Evolutionary conservation across 2,888 invertebrate genomes (phyloP).

Genomic region (Hetaerina titia): DNA sequence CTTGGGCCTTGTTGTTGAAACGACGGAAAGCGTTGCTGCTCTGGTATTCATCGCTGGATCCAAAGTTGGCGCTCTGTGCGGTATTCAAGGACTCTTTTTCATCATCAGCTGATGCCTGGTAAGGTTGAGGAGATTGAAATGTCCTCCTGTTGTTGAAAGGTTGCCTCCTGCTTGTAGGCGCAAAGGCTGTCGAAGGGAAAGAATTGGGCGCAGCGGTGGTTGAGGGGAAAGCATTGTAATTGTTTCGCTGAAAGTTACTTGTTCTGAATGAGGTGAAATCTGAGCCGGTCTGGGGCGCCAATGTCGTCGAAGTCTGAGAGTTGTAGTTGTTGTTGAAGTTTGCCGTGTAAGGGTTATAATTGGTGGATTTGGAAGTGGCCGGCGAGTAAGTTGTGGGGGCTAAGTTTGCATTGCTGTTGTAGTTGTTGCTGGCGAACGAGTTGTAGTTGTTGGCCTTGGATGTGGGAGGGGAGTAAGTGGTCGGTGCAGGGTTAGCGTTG

Average conservation of each 20-base stretch:
- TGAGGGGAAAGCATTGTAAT: conserved; percentile 14
- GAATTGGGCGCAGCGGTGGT: conserved; percentile 27
- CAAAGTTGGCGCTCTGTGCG: conserved; percentile 56
- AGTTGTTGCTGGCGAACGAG: conserved; percentile 24
- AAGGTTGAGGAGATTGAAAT: conserved; percentile 46
- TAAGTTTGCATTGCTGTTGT: conserved; percentile 12
- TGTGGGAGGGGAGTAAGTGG: conserved; percentile 43
- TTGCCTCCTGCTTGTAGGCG: conserved; percentile 51
- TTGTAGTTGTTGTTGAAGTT: conserved; percentile 61
- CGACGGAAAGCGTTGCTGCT: conserved; percentile 49
- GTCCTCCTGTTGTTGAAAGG: conserved; percentile 47
- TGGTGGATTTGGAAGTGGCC: conserved; percentile 50
- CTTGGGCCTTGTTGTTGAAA: conserved; percentile 6
- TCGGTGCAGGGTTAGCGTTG: conserved; percentile 19
- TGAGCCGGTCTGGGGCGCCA: not conserved
- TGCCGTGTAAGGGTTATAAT: conserved; percentile 50
- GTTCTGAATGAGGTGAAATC: conserved; percentile 45
- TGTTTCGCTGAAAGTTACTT: conserved; percentile 46
- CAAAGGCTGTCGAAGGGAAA: not conserved
- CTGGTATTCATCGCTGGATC: conserved; percentile 42
- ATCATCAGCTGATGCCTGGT: conserved; percentile 39
- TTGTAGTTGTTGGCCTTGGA: conserved; percentile 11
- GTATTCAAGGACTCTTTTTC: conserved; percentile 43
- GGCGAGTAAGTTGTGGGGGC: conserved; percentile 48
- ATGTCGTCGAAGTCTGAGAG: not conserved